Evolutionary conservation across 2,113 vertebrate species (phyloP).

Genomic region (Tapirus terrestris): DNA sequence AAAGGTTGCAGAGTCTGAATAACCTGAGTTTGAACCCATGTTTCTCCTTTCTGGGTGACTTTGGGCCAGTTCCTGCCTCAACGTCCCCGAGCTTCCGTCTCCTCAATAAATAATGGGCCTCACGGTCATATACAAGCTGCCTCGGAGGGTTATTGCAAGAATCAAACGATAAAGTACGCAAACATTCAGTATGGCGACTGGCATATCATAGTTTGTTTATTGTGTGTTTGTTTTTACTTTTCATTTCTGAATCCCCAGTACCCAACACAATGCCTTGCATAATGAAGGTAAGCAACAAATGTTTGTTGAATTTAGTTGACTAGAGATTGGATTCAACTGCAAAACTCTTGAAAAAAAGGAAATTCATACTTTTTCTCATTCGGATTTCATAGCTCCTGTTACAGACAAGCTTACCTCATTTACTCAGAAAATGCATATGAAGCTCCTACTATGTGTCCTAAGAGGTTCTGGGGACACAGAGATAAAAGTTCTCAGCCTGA

Average conservation of each 20-base stretch:
- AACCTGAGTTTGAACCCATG: background rate
- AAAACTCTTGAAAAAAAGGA: conserved; percentile 28
- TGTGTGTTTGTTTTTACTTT: conserved; percentile 10
- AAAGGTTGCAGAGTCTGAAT: background rate
- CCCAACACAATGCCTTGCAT: conserved; percentile 68
- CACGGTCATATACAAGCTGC: accelerated
- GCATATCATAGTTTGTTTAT: background rate
- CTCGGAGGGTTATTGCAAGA: background rate
- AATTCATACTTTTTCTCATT: background rate
- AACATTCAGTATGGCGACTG: background rate
- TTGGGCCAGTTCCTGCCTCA: background rate
- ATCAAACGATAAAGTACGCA: too few species aligned
- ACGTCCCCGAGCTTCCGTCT: background rate
- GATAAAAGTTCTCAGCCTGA: background rate
- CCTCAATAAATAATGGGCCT: accelerated
- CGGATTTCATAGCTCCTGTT: background rate
- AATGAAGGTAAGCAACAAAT: conserved; percentile 73
- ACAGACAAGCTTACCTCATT: background rate
- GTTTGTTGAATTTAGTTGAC: conserved; percentile 78
- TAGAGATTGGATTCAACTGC: conserved; percentile 67
- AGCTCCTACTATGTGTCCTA: background rate
- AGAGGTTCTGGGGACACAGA: background rate
- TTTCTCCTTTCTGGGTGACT: background rate
- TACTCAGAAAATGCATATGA: background rate
- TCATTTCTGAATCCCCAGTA: background rate